Conservation (phyloP, 2,113 vertebrate genomes). For the human region DNA sequence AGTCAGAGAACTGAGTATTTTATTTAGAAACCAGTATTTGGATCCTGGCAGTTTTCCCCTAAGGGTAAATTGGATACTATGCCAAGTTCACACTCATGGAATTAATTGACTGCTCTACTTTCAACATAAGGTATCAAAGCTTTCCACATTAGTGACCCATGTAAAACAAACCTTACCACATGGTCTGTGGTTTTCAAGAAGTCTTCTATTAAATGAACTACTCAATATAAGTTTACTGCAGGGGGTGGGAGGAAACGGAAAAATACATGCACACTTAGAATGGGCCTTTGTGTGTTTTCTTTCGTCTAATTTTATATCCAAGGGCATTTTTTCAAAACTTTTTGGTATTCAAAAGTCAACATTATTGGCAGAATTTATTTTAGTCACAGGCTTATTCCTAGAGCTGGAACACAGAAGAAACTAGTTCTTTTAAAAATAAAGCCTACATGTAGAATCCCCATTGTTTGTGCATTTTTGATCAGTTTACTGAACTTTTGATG, state of each 20-base stretch:
- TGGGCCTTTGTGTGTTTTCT: conserved; percentile 41
- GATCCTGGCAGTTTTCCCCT: conserved; percentile 55
- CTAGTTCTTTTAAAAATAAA: neutral
- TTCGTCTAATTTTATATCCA: conserved; percentile 54
- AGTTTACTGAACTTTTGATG: neutral
- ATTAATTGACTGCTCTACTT: conserved; percentile 68
- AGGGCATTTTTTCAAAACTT: neutral
- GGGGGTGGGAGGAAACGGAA: neutral
- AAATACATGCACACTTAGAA: neutral
- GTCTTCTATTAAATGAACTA: conserved; percentile 54
- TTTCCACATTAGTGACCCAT: conserved; percentile 53
- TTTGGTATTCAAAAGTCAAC: conserved; percentile 45
- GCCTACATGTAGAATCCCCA: neutral
- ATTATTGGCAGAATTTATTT: conserved; percentile 28
- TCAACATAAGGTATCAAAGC: conserved; percentile 70
- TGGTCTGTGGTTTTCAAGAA: conserved; percentile 54
- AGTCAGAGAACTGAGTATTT: conserved; percentile 59
- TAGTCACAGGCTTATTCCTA: neutral
- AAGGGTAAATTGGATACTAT: conserved; percentile 6
- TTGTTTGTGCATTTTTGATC: neutral
- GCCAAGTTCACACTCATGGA: conserved; percentile 73
- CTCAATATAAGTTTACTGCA: conserved; percentile 46
- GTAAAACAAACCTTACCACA: conserved; percentile 54
- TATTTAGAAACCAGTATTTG: conserved; percentile 62
- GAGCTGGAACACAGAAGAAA: neutral